A percentile compares a stretch with the other conserved stretches of the same genome.
Evolutionary conservation across 53 echinoderm and acorn worm species (phyloP).

Genomic region (Hippasteria phrygiana): DNA sequence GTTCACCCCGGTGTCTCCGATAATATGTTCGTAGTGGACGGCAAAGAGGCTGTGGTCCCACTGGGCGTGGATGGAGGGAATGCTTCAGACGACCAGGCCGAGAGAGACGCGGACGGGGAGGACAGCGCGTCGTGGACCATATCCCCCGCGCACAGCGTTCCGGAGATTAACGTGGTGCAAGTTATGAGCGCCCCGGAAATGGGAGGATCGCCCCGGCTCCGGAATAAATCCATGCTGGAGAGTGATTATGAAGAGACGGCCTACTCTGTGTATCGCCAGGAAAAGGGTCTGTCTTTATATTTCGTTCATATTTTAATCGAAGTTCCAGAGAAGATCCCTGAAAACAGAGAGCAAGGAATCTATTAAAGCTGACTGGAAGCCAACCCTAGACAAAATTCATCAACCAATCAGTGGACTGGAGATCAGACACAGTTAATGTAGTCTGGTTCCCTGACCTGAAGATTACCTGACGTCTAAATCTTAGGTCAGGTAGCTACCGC

Average conservation of each 20-base stretch:
- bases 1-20: background rate
- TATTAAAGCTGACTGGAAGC: no score
- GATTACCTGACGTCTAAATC: no score
- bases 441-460: no score
- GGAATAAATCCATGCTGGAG: conserved; percentile 16
- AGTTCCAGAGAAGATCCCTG: no score
- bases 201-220: background rate
- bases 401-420: no score
- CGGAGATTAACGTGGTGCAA: background rate
- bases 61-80: background rate
- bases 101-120: conserved; percentile 20
- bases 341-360: no score
- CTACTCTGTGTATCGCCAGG: conserved; percentile 37
- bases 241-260: conserved; percentile 38
- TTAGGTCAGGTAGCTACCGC: no score
- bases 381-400: no score
- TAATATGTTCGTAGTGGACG: background rate
- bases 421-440: no score
- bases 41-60: background rate
- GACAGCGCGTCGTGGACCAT: conserved; percentile 5
- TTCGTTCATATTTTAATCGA: no score
- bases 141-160: conserved; percentile 1
- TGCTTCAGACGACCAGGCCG: background rate
- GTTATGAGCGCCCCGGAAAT: background rate
- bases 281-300: conserved; percentile 21